Evolutionary conservation across 2,797 vertebrate species (phyloP).

Genomic region (Sebastes cheni): DNA sequence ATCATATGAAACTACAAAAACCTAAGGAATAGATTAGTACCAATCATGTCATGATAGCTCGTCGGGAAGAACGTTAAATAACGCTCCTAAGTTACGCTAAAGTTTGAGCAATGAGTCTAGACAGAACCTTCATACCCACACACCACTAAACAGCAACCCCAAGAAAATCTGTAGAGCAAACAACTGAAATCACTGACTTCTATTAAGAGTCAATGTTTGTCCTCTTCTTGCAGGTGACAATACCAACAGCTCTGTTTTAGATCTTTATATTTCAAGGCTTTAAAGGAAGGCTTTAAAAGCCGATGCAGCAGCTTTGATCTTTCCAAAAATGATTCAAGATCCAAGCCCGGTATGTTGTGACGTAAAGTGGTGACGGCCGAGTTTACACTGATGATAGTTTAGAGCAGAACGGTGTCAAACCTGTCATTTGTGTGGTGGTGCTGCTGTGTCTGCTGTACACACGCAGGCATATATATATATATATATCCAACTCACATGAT

Average conservation of each 20-base stretch:
- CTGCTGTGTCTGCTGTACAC: background rate
- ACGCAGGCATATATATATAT: background rate
- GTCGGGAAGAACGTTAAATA: no score
- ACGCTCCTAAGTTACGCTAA: no score
- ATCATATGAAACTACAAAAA: no score
- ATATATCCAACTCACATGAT: conserved; percentile 1
- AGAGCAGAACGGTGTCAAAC: conserved; percentile 14
- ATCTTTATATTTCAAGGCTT: background rate
- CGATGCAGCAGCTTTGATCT: background rate
- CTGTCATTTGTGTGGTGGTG: conserved; percentile 47
- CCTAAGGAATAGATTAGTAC: no score
- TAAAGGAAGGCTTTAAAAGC: background rate
- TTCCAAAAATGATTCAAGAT: conserved; percentile 3
- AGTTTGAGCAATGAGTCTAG: background rate
- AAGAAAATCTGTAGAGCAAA: background rate
- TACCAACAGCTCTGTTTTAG: background rate
- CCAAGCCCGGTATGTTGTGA: background rate
- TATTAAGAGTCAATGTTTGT: background rate
- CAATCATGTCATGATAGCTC: no score
- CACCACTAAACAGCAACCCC: background rate
- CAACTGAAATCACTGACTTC: background rate
- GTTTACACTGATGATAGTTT: background rate
- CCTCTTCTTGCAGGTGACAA: background rate
- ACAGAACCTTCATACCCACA: background rate
- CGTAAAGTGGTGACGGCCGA: background rate